Evolutionary conservation across 1,140 invertebrate species (phyloP).

Genomic region (Amyelois transitella): DNA sequence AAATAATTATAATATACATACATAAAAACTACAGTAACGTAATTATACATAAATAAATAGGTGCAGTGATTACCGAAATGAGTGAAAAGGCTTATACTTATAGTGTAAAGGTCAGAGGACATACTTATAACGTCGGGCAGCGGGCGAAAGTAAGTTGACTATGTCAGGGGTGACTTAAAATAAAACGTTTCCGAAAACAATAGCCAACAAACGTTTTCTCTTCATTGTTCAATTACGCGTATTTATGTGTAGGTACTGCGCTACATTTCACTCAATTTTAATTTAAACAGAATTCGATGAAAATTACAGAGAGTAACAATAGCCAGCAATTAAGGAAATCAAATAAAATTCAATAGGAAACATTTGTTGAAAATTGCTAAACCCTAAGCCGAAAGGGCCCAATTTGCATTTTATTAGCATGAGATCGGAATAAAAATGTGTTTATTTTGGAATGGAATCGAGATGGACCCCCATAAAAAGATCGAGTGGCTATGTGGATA

Average conservation of each 20-base stretch:
- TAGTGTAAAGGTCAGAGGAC: no score
- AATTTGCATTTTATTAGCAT: conserved; percentile 66
- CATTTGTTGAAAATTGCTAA: conserved; percentile 60
- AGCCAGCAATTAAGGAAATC: conserved; percentile 46
- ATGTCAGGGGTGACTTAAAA: neutral
- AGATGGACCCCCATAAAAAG: conserved; percentile 44
- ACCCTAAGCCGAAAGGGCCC: conserved; percentile 48
- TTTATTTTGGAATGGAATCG: conserved; percentile 55
- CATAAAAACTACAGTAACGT: no score
- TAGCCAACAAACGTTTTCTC: neutral
- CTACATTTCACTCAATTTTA: conserved; percentile 7
- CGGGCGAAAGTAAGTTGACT: no score
- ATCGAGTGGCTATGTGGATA: conserved; percentile 38
- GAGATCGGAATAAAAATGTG: conserved; percentile 63
- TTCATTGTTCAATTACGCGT: neutral
- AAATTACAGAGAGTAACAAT: conserved; percentile 27
- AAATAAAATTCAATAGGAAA: conserved; percentile 60
- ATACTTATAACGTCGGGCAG: no score
- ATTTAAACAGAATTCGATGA: conserved; percentile 18
- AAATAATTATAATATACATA: no score
- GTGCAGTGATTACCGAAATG: no score
- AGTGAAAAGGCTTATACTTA: no score
- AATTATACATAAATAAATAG: no score
- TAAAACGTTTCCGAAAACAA: neutral
- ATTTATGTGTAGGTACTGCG: neutral